A percentile compares a stretch with the other conserved stretches of the same genome.
phyloP scores from a whole-genome alignment of 1,140 invertebrate genomes.

The Lycorma delicatula region DNA sequence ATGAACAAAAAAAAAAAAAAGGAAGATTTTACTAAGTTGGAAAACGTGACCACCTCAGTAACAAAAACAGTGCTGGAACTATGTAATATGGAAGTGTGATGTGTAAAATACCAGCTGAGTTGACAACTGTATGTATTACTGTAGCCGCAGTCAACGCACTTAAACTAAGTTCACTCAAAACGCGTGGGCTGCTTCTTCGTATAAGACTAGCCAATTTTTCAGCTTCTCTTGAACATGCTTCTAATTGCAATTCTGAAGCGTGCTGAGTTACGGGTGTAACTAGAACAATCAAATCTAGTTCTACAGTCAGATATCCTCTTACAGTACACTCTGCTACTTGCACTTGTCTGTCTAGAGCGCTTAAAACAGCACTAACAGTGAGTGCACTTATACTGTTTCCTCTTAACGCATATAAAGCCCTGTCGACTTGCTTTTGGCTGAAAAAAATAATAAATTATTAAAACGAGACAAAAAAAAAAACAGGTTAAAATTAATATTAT shows the following conservation, averaged over 20 bases:
- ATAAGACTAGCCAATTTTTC: conserved; percentile 73
- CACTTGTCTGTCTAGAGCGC: conserved; percentile 59
- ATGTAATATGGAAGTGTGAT: no score
- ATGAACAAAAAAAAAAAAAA: no score
- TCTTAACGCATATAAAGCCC: conserved; percentile 43
- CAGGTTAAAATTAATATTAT: no score
- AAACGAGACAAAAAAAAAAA: no score
- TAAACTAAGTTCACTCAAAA: conserved; percentile 61
- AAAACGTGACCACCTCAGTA: no score
- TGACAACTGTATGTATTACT: conserved; percentile 41
- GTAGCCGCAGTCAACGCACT: conserved; percentile 61
- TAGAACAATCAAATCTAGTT: conserved; percentile 70
- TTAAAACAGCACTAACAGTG: conserved; percentile 57
- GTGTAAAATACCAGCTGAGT: no score
- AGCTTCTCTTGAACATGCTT: conserved; percentile 73
- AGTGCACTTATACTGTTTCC: conserved; percentile 42
- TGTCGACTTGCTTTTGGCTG: conserved; percentile 42
- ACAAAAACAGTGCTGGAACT: no score
- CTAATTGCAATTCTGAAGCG: conserved; percentile 63
- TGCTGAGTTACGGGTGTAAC: conserved; percentile 52
- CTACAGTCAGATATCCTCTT: conserved; percentile 71
- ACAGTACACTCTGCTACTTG: conserved; percentile 72
- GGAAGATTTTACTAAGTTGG: no score
- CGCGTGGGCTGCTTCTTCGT: conserved; percentile 57
- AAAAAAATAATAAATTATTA: conserved; percentile 9